A percentile compares a stretch with the other conserved stretches of the same genome.
Conservation (phyloP, 2,113 vertebrate species). For the Poecilia latipinna region DNA sequence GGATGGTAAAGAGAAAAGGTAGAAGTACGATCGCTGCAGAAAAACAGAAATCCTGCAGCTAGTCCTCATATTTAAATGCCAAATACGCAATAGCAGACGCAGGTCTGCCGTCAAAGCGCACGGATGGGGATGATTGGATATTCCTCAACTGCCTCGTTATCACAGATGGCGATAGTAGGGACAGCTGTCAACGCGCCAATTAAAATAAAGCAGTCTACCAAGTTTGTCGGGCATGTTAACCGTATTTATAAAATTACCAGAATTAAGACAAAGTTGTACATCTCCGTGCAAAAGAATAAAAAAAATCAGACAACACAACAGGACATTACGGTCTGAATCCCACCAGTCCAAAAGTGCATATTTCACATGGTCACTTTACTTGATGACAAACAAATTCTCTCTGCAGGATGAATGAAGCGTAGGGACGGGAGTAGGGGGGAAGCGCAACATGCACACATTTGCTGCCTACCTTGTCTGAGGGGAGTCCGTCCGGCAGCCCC, state of each 20-base stretch:
- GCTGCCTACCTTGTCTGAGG: conserved; percentile 58
- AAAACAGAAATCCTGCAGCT: neutral
- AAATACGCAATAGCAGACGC: conserved; percentile 51
- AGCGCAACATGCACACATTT: conserved; percentile 63
- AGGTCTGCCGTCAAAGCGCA: conserved; percentile 44
- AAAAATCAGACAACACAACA: neutral
- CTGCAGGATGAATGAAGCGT: conserved; percentile 49
- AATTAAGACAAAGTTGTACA: conserved; percentile 45
- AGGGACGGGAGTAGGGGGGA: neutral
- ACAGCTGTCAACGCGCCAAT: conserved; percentile 8
- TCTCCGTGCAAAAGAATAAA: neutral
- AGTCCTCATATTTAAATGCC: conserved; percentile 23
- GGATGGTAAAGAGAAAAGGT: neutral
- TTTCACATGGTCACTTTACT: conserved; percentile 8
- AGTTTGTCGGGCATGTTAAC: conserved; percentile 29
- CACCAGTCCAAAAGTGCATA: conserved; percentile 11
- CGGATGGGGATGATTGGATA: conserved; percentile 31
- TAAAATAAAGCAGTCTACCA: conserved; percentile 11
- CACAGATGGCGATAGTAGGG: conserved; percentile 29
- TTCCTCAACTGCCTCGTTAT: conserved; percentile 37
- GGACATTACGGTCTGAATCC: neutral
- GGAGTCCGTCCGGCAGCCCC: conserved; percentile 26
- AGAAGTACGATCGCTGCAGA: neutral
- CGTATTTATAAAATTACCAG: neutral
- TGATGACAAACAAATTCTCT: conserved; percentile 37